phyloP scores from a whole-genome alignment of 2,113 vertebrate genomes.

The Nibea coibor region DNA sequence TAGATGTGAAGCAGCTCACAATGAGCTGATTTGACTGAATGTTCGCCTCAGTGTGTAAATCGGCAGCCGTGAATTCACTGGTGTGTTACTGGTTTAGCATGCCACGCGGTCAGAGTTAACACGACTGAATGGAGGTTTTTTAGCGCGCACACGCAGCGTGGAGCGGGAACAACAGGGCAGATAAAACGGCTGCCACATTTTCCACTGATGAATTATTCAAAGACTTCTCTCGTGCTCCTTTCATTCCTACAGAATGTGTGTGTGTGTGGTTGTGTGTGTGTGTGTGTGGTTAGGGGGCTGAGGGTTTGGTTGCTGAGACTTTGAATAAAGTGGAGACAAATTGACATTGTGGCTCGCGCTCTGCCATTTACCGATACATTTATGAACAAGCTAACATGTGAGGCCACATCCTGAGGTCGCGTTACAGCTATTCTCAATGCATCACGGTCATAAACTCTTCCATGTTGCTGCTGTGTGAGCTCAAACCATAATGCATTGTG shows the following conservation, averaged over 20 bases:
- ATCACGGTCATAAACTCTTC: neutral
- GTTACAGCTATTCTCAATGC: neutral
- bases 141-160: neutral
- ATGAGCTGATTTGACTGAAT: conserved; percentile 6
- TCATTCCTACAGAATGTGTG: conserved; percentile 24
- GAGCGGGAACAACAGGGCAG: conserved; percentile 29
- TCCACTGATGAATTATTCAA: conserved; percentile 73
- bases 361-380: neutral
- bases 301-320: neutral
- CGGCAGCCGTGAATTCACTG: conserved; percentile 8
- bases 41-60: conserved; percentile 6
- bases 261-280: neutral
- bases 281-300: neutral
- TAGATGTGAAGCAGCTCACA: neutral
- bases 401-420: neutral
- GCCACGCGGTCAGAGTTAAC: conserved; percentile 11
- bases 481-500: neutral
- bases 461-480: neutral
- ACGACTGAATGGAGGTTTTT: conserved; percentile 22
- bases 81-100: conserved; percentile 11
- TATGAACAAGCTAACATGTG: neutral
- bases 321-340: neutral
- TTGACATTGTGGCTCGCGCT: neutral
- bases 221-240: conserved; percentile 33
- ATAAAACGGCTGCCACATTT: conserved; percentile 45